Evolutionary conservation across 2,888 invertebrate genomes (phyloP).

Genomic region (Tholera decimalis): DNA sequence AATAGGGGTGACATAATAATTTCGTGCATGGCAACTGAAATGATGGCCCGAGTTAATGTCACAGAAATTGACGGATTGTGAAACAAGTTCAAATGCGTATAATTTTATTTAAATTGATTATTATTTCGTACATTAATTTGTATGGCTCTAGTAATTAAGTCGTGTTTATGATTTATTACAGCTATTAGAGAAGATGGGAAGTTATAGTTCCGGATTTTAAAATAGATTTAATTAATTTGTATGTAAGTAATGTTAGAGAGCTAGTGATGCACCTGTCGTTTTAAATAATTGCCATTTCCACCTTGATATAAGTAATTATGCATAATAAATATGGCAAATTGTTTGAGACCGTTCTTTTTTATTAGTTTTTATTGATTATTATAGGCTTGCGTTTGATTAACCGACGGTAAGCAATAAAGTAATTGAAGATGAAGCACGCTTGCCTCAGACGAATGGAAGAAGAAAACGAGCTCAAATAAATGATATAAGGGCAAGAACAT

Average conservation of each 20-base stretch:
- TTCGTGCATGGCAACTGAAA: conserved; percentile 33
- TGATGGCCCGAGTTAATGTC: conserved; percentile 58
- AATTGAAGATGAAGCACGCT: no score
- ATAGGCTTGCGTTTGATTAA: no score
- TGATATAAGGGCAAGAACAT: no score
- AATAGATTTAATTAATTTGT: conserved; percentile 16
- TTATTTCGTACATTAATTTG: conserved; percentile 51
- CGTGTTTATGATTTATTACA: conserved; percentile 37
- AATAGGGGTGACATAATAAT: conserved; percentile 29
- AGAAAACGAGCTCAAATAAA: no score
- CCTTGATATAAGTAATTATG: not conserved
- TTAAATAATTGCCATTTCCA: not conserved
- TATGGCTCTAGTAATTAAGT: conserved; percentile 40
- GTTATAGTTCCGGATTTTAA: conserved; percentile 42
- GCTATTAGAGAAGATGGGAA: conserved; percentile 42
- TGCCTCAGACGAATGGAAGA: no score
- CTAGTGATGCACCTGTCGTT: conserved; percentile 18
- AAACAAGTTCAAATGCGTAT: conserved; percentile 49
- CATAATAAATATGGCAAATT: not conserved
- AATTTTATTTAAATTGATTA: conserved; percentile 64
- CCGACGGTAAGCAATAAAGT: no score
- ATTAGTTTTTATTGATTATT: no score
- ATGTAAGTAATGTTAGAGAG: conserved; percentile 29
- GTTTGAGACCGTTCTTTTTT: not conserved
- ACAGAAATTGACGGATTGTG: conserved; percentile 66